phyloP scores from a whole-genome alignment of 2,797 vertebrate species.

The Hoplostethus mediterraneus region DNA sequence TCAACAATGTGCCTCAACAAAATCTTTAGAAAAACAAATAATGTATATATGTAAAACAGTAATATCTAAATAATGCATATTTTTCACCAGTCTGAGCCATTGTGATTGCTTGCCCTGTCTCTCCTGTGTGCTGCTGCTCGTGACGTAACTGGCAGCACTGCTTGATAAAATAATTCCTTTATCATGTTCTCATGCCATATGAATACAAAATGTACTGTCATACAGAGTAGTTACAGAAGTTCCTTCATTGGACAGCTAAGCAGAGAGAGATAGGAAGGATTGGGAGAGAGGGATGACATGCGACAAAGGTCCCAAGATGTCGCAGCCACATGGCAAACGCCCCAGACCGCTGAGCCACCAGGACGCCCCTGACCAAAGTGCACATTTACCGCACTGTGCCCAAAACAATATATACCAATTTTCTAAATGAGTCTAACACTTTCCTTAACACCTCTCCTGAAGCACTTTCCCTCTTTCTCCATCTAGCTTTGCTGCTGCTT shows the following conservation, averaged over 20 bases:
- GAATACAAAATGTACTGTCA: constrained; percentile 39
- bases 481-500: neutral
- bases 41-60: constrained; percentile 8
- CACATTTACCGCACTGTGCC: neutral
- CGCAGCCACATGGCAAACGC: too few relatives aligned
- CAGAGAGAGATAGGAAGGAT: too few relatives aligned
- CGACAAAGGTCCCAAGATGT: too few relatives aligned
- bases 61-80: constrained; percentile 3
- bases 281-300: too few relatives aligned
- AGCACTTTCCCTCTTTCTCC: neutral
- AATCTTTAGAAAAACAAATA: constrained; percentile 5
- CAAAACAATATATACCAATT: neutral
- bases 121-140: constrained; percentile 11
- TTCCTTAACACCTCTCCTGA: constrained; percentile 20
- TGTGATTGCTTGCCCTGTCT: neutral
- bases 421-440: constrained; percentile 8
- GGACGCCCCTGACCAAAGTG: too few relatives aligned
- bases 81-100: constrained; percentile 14
- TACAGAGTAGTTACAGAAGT: constrained; percentile 25
- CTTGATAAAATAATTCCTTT: constrained; percentile 60
- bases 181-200: constrained; percentile 39
- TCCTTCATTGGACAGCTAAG: neutral
- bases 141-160: constrained; percentile 29
- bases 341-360: too few relatives aligned
- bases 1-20: neutral